These are phyloP conservation scores for Bathynomus jamesi DNA, from an alignment of 1,140 invertebrate species.

Conservation along the genomic window DNA sequence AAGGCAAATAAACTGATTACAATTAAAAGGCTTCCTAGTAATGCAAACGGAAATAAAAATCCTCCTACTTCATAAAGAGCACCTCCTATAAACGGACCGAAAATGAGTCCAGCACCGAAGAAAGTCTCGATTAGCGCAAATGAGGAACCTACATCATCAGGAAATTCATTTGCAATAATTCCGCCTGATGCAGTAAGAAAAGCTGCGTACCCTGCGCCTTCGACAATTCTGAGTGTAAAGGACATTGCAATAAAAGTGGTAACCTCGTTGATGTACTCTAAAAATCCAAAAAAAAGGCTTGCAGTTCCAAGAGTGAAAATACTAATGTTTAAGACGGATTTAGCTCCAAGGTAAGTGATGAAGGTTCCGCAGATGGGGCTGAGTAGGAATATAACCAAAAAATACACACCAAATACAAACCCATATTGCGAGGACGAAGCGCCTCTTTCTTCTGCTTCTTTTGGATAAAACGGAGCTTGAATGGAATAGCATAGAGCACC, in stretches of 20 bases:
- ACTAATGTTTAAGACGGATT: background rate
- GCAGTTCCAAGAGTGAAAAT: conserved; percentile 5
- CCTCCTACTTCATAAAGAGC: conserved; percentile 39
- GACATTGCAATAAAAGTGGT: conserved; percentile 1
- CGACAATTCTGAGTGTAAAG: conserved; percentile 1
- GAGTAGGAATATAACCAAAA: conserved; percentile 5
- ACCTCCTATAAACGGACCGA: conserved; percentile 40
- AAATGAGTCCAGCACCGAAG: conserved; percentile 2
- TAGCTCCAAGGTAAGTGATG: conserved; percentile 2
- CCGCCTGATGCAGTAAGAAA: background rate
- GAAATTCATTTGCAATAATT: conserved; percentile 10
- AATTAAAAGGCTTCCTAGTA: conserved; percentile 39
- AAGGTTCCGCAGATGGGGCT: background rate
- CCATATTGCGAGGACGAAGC: conserved; percentile 7
- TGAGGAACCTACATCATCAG: conserved; percentile 2
- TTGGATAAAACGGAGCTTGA: conserved; percentile 11
- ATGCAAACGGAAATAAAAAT: conserved; percentile 40
- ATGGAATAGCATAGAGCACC: background rate
- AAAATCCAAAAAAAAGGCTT: conserved; percentile 10
- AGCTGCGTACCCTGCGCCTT: conserved; percentile 6
- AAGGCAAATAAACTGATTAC: conserved; percentile 29
- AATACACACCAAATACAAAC: conserved; percentile 9
- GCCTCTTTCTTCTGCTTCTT: conserved; percentile 7
- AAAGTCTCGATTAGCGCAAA: conserved; percentile 7
- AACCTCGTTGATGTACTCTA: background rate